Conservation (phyloP, 2,888 invertebrate species). For the Diachrysia chrysitis region DNA sequence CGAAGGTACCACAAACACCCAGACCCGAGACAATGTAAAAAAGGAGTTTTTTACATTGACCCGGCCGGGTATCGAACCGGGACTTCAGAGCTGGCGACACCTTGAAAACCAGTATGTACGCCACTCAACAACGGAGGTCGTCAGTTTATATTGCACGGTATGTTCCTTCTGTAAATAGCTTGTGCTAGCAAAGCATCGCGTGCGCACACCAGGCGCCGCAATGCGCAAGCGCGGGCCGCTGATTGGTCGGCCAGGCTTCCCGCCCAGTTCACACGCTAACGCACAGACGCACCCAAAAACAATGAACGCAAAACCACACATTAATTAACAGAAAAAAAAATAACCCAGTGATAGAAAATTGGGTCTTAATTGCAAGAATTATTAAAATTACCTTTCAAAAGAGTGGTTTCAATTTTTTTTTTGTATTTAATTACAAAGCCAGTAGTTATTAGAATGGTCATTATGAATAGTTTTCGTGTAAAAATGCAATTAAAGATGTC, state of each 20-base stretch:
- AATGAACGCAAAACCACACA: conserved; percentile 60
- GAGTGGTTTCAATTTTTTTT: conserved; percentile 21
- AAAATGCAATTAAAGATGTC: conserved; percentile 54
- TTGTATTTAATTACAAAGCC: conserved; percentile 48
- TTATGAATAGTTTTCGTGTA: conserved; percentile 48
- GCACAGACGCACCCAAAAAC: conserved; percentile 66
- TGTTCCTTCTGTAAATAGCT: conserved; percentile 35
- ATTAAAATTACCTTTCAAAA: conserved; percentile 49
- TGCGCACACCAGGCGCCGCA: conserved; percentile 49
- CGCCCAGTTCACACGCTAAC: conserved; percentile 71
- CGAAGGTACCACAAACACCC: too few species aligned
- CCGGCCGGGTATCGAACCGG: too few species aligned
- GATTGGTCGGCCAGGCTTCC: conserved; percentile 69
- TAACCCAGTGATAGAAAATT: conserved; percentile 40
- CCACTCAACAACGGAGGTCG: too few species aligned
- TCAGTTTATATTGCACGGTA: neutral
- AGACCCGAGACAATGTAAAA: too few species aligned
- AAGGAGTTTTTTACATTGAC: too few species aligned
- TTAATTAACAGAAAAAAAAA: conserved; percentile 44
- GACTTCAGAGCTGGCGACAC: too few species aligned
- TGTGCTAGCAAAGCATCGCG: conserved; percentile 23
- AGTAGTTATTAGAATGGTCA: conserved; percentile 29
- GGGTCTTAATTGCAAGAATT: conserved; percentile 47
- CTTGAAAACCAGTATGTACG: too few species aligned
- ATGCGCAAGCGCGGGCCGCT: conserved; percentile 57